Base-by-base conservation (phyloP, 2,888 invertebrate genomes). In the Nephrotoma guestfalica region DNA sequence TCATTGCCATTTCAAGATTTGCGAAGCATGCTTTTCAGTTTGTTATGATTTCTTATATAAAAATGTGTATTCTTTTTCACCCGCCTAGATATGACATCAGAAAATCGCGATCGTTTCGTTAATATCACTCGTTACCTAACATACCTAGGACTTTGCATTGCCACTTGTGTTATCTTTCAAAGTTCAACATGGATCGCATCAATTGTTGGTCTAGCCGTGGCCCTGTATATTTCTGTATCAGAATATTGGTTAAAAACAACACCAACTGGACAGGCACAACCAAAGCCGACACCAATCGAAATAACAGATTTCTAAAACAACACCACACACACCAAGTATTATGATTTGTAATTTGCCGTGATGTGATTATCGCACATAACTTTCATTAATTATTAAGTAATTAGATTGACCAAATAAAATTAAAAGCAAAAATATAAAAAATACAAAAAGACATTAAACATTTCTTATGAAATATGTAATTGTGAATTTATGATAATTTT, bases 131-230 rank as follows among this genome's bases (percentile, higher is more conserved):
- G 97, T 90, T 97, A 97, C 91, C 92, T 96, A 88, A 97, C 97
- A 5, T 98, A 98, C 90, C 92, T 96, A 83, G 97, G 97, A 3
- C 93, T 98, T 83, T 95, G 97, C 89, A 91, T 97, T 83, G 96
- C 97, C 47, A 96, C 97, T 0, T 96, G 94, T 88, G 97, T 97
- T 87, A 95, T 97, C 89, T 94, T 97, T 86, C 96, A 97, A 88
- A 95, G 95, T 89, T 97, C 96, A 87, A 93, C 95, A 0, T 93
- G 94, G 47, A 92, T 96, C 71, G 97, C 97, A 9, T 94, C 95
- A 87, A 90, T 96, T 86, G 95, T 98, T 86, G 97, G 97, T 2
- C 92, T 96, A 0, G 93, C 95, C 88, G 97, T 97, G 18, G 94
- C 96, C 41, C 90, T 95, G 43, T 98, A 98, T 90, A 97, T 98